phyloP scores from a whole-genome alignment of 2,888 invertebrate genomes.

The Eilema caniola region DNA sequence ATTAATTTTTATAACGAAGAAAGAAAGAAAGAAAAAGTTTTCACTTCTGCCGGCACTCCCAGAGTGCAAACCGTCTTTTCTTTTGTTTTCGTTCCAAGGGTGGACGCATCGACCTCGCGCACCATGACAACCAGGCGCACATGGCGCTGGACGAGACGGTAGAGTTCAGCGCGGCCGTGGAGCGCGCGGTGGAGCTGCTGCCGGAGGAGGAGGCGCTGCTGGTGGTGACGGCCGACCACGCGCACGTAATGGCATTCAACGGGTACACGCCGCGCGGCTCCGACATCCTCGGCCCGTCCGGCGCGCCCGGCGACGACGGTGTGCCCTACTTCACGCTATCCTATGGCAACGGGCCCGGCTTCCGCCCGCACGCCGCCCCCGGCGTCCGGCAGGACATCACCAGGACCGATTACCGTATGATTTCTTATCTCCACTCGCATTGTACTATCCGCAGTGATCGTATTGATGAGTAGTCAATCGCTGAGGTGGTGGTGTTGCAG shows the following conservation, averaged over 20 bases:
- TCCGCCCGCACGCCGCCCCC: conserved; percentile 60
- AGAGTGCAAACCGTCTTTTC: no score
- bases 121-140: conserved; percentile 87
- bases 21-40: no score
- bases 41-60: no score
- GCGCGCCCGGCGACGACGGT: conserved; percentile 76
- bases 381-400: conserved; percentile 82
- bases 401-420: conserved; percentile 62
- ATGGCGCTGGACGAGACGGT: conserved; percentile 90
- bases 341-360: conserved; percentile 89
- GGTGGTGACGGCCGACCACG: conserved; percentile 92
- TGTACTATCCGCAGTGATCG: not conserved
- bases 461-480: not conserved
- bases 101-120: conserved; percentile 90
- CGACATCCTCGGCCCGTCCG: conserved; percentile 73
- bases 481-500: conserved; percentile 44
- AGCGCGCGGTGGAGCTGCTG: conserved; percentile 73
- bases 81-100: conserved; percentile 57
- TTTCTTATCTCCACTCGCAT: not conserved
- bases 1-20: no score
- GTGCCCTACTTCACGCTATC: conserved; percentile 88
- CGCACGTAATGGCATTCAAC: conserved; percentile 90
- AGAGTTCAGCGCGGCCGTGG: conserved; percentile 88
- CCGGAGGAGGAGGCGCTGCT: conserved; percentile 90
- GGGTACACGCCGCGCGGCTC: conserved; percentile 89